phyloP scores from a whole-genome alignment of 2,113 vertebrate genomes.

The Engystomops pustulosus region DNA sequence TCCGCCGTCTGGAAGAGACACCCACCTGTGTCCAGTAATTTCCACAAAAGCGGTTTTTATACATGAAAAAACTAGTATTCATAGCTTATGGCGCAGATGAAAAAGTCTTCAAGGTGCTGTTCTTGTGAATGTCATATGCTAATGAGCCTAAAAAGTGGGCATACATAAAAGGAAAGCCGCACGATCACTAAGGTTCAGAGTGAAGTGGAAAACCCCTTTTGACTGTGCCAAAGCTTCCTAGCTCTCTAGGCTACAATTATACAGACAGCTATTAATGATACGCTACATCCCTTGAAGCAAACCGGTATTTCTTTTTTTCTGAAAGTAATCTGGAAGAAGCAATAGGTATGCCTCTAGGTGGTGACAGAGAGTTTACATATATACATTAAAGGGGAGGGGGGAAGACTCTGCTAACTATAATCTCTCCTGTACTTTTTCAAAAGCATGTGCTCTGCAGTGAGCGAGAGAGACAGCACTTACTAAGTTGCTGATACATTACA shows the following conservation, averaged over 20 bases:
- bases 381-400: conserved; percentile 42
- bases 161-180: conserved; percentile 49
- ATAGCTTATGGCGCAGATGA: conserved; percentile 15
- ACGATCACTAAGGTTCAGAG: conserved; percentile 34
- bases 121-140: conserved; percentile 28
- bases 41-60: conserved; percentile 20
- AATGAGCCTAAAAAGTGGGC: conserved; percentile 20
- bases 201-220: conserved; percentile 53
- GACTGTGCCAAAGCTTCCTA: conserved; percentile 54
- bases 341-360: conserved; percentile 53
- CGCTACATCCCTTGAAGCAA: conserved; percentile 55
- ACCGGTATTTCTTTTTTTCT: conserved; percentile 52
- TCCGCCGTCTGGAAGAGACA: neutral
- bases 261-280: conserved; percentile 55
- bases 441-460: conserved; percentile 36
- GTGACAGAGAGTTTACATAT: conserved; percentile 51
- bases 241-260: conserved; percentile 55
- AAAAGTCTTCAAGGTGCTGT: conserved; percentile 7
- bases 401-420: conserved; percentile 24
- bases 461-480: neutral
- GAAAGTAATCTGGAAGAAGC: conserved; percentile 8
- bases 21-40: conserved; percentile 16
- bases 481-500: conserved; percentile 7
- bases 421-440: conserved; percentile 18
- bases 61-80: neutral